Evolutionary conservation across 2,113 vertebrate species (phyloP), one percentile per base, ranked within the genome.

Genomic region (Pluvianellus socialis): DNA sequence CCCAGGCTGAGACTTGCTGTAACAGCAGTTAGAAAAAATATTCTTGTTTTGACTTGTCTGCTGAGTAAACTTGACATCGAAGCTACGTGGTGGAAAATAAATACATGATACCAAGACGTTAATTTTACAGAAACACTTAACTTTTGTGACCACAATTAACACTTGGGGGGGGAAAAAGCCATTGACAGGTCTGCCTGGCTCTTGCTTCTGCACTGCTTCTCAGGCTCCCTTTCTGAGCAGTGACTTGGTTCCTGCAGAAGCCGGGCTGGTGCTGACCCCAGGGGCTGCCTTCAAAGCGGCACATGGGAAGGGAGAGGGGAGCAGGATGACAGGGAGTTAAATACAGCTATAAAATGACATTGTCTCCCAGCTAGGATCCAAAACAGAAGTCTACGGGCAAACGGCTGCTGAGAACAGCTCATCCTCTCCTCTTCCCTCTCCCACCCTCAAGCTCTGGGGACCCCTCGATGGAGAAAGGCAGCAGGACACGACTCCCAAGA

Each of bases 91-190:
- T 70, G 63, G 86, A 94, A 96, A 94, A 95, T 62, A 97, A 96
- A 95, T 86, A 84, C 80, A 32, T 93, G 95, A 92, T 96, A 92
- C 72, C 72, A 82, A 89, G 82, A 94, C 74, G 79, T 44, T 96
- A 96, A 96, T 97, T 97, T 97, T 96, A 88, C 89, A 94, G 95
- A 94, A 96, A 95, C 94, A 96, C 91, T 97, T 97, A 95, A 97
- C 92, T 96, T 91, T 92, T 70, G 80, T 92, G 86, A 97, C 93
- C 92, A 97, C 93, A 97, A 95, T 96, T 92, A 96, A 94, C 97
- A 94, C 95, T 87, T 9, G 0, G 10, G 26, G 22, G 32, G 6
- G 2, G 17, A 47, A 76, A 79, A 72, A 94, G 82, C 52, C 90
- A 89, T 18, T 92, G 96, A 95, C 86, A 94, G 70, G 80, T 90